Evolutionary conservation across 2,113 vertebrate genomes (phyloP), one percentile per base, ranked within the genome.

Genomic region (Myocastor coypus): DNA sequence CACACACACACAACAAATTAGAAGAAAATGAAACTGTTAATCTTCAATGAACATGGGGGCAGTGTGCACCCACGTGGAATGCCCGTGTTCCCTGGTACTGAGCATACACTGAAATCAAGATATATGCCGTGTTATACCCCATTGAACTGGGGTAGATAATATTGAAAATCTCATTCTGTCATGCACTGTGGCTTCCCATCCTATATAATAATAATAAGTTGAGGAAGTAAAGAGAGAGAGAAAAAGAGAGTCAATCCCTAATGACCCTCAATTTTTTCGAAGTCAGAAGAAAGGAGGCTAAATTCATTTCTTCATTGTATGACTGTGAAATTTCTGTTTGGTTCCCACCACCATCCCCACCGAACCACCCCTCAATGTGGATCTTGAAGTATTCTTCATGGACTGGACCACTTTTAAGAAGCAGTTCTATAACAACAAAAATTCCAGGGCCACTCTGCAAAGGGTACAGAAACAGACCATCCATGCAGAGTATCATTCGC

Each of bases 261-360:
- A 88, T 71, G 7, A 63, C 12, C 57, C 3, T 95, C 61, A n/a
- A 46, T 11, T 78, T 85, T 82, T 55, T 71, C 37, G 84, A 95
- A 94, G 7, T 94, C 59, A 91, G 90, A 94, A 64, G 34, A 92
- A 94, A 64, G 34, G 22, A 95, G 2, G 63, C 40, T 93, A 84
- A 95, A 73, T 3, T 91, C n/a, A 87, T 20, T 84, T 57, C 52
- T 89, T 57, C 52, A 93, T 68, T 89, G 5, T n/a, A 83, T 84
- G 26, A 14, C 80, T 87, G 17, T 87, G n/a, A 91, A 95, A 87
- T 24, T 9, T 14, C 42, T 68, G 10, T 34, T 91, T 61, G 30
- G 28, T 7, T 42, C 42, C 84, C 28, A 34, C 34, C 55, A 17
- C 5, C 46, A 46, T 8, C 46, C 46, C 46, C 46, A 46, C 46